Conservation (phyloP, 1,140 invertebrate genomes). For the Drosophila insularis region DNA sequence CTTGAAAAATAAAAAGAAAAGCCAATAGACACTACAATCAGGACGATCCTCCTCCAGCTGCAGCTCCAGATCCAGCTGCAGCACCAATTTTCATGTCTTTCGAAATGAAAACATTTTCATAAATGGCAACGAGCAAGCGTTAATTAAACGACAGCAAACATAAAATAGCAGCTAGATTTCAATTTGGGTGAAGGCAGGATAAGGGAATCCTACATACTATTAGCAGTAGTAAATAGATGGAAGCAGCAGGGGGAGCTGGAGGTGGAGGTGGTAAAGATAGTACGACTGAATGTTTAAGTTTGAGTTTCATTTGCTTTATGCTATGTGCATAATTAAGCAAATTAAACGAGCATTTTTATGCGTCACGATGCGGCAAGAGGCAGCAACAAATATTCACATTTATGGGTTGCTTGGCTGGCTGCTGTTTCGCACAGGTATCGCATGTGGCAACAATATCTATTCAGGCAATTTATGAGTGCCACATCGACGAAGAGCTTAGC, state of each 20-base stretch:
- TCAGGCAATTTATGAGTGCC: slow-evolving; percentile 71
- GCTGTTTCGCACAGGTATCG: slow-evolving; percentile 75
- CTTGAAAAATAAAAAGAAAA: slow-evolving; percentile 9
- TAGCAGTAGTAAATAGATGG: not conserved
- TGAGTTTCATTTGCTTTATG: slow-evolving; percentile 16
- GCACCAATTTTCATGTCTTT: slow-evolving; percentile 23
- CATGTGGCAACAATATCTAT: slow-evolving; percentile 57
- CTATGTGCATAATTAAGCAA: slow-evolving; percentile 74
- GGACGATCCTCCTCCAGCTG: slow-evolving; percentile 21
- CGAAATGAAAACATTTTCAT: slow-evolving; percentile 76
- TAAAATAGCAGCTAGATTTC: slow-evolving; percentile 75
- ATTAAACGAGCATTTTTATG: slow-evolving; percentile 78
- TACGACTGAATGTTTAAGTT: not conserved
- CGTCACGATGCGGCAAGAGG: slow-evolving; percentile 53
- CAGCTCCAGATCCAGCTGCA: not conserved
- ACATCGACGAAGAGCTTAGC: slow-evolving; percentile 52
- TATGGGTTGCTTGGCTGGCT: slow-evolving; percentile 16
- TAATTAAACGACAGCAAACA: slow-evolving; percentile 72
- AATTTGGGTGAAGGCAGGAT: slow-evolving; percentile 45
- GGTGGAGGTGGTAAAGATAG: not conserved
- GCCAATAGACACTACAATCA: slow-evolving; percentile 37
- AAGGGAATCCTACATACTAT: not conserved
- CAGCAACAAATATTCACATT: slow-evolving; percentile 5
- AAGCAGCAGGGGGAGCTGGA: not conserved
- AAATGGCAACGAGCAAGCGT: slow-evolving; percentile 65